phyloP scores from a whole-genome alignment of 2,113 vertebrate species.

The Phaethon lepturus region DNA sequence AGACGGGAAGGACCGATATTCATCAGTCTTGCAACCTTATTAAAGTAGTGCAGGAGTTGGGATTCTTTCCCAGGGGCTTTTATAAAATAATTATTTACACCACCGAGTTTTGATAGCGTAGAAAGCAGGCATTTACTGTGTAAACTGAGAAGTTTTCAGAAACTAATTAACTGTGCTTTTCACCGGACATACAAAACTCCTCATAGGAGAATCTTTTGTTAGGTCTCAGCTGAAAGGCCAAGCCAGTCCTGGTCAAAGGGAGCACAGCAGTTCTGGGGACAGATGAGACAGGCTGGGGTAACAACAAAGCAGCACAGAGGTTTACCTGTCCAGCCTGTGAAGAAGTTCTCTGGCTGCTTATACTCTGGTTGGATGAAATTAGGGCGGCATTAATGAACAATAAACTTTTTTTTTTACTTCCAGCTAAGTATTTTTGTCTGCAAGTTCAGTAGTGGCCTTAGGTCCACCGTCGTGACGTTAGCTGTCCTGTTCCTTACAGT shows the following conservation, averaged over 20 bases:
- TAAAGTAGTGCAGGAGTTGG: slow-evolving; percentile 41
- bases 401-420: not conserved
- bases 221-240: not conserved
- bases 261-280: not conserved
- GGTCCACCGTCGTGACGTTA: rapidly evolving
- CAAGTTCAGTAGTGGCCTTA: not conserved
- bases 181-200: not conserved
- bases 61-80: slow-evolving; percentile 66
- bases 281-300: not conserved
- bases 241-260: not conserved
- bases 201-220: slow-evolving; percentile 43
- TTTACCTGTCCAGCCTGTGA: not conserved
- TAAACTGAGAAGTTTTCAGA: slow-evolving; percentile 56
- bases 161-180: slow-evolving; percentile 65
- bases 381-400: not conserved
- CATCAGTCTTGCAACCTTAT: slow-evolving; percentile 54
- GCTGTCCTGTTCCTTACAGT: not conserved
- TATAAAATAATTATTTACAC: slow-evolving; percentile 64
- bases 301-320: not conserved
- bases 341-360: not conserved
- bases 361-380: not conserved
- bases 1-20: slow-evolving; percentile 35
- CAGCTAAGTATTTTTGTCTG: not conserved
- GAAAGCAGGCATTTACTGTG: slow-evolving; percentile 37
- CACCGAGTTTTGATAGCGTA: not conserved